Evolutionary conservation across 1,140 invertebrate genomes (phyloP).

Genomic region (Dreissena polymorpha): DNA sequence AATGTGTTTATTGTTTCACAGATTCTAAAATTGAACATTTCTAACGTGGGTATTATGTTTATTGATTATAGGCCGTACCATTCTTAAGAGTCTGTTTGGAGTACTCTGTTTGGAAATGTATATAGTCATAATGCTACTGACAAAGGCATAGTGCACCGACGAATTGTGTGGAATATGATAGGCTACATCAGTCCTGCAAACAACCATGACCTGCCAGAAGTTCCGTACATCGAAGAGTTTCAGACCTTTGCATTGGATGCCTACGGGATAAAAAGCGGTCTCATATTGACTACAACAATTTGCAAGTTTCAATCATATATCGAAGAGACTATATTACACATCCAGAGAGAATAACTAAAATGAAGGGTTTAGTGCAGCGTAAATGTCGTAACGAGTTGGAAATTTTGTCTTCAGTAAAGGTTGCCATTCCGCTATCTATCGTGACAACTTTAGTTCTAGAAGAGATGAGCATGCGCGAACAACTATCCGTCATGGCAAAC

Average conservation of each 20-base stretch:
- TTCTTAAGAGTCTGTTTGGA: conserved; percentile 69
- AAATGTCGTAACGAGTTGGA: conserved; percentile 73
- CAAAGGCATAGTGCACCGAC: conserved; percentile 49
- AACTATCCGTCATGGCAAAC: conserved; percentile 81
- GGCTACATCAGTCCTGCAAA: conserved; percentile 73
- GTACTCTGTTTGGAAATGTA: conserved; percentile 63
- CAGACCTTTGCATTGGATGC: conserved; percentile 69
- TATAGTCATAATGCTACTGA: conserved; percentile 50
- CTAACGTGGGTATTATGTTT: conserved; percentile 61
- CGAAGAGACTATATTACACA: conserved; percentile 74
- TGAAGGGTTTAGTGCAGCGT: conserved; percentile 56
- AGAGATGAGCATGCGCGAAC: conserved; percentile 63
- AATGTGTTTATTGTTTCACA: conserved; percentile 42
- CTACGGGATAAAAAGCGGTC: conserved; percentile 40
- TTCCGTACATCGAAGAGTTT: conserved; percentile 72
- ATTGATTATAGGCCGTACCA: conserved; percentile 73
- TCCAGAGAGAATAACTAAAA: conserved; percentile 68
- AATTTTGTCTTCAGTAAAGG: conserved; percentile 55
- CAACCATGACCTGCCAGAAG: conserved; percentile 43
- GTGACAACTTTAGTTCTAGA: conserved; percentile 67
- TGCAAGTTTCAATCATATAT: conserved; percentile 73
- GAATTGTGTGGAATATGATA: conserved; percentile 69
- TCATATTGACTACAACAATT: conserved; percentile 60
- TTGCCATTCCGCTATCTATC: conserved; percentile 36
- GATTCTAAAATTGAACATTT: conserved; percentile 8